Base-by-base conservation (phyloP, 2,888 invertebrate species). In the Myopa tessellatipennis region DNA sequence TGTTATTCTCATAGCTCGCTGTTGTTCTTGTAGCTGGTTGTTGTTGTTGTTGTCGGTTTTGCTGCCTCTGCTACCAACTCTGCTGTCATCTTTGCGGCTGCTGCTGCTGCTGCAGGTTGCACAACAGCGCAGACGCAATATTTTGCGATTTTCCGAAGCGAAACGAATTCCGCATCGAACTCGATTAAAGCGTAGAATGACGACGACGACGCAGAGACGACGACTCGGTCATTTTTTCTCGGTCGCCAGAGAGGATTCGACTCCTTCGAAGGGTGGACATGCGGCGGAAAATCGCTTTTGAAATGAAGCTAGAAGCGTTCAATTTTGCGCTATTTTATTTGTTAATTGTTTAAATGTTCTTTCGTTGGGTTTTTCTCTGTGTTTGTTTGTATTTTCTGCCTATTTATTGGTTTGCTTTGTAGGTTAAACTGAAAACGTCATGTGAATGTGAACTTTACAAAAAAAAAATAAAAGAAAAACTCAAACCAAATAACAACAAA, bases 71-170 rank as follows among this genome's bases (percentile, higher is more conserved):
- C 67, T 40, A 8, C 18, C 34, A 18, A 5, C 61, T 40, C 50
- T 50, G 68, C 50, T 38, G 38, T 65, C 45, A 45, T 26, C 55
- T 14, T 6, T 26, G 55, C 52, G 3, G 70, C 70, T 12, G 70
- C 34, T 36, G 52, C 55, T 34, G 18, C 45, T 16, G 34, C 61
- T 16, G 16, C 16, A 12, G 60, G 8, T 63, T 36, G 50, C 60
- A 52, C 60, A 65, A 74, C 26, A 12, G 65, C 75, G 68, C 75
- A 75, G 75, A 58, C 68, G 69, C 75, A 75, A 67, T 38, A 60
- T 72, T 75, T 58, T 75, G 34, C 68, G 68, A 75, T 50, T 75
- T 69, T 75, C 38, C 58, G 36, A 58, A 55, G 58, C 74, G 65
- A 34, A 74, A 52, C 67, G 74, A 74, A 65, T 52, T 67, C 52